A percentile compares a stretch with the other conserved stretches of the same genome.
Evolutionary conservation across 2,888 invertebrate species (phyloP).

Genomic region (Cistogaster globosa): DNA sequence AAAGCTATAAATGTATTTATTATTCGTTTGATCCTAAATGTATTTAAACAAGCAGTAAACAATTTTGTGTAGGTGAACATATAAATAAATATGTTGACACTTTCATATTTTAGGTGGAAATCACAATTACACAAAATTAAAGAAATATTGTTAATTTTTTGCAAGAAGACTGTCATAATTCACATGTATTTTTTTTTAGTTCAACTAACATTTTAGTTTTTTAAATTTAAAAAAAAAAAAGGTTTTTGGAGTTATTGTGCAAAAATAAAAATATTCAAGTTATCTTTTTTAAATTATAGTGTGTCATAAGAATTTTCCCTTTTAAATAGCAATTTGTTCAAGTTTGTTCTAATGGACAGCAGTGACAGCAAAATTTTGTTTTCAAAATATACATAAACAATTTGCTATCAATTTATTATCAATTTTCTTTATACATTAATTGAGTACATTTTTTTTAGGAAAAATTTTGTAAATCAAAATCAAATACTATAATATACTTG

Average conservation of each 20-base stretch:
- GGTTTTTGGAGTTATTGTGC: neutral
- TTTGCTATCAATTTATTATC: neutral
- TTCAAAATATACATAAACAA: slow-evolving; percentile 4
- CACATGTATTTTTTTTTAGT: neutral
- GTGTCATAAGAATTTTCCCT: no score
- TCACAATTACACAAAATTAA: slow-evolving; percentile 12
- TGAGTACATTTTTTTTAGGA: neutral
- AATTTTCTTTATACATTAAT: neutral
- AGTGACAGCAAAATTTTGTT: neutral
- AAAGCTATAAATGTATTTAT: slow-evolving; percentile 40
- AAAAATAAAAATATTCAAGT: no score
- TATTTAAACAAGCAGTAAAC: neutral
- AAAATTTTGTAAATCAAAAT: slow-evolving; percentile 50
- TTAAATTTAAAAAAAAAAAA: neutral
- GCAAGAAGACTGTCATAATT: slow-evolving; percentile 24
- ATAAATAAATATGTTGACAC: neutral
- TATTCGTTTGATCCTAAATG: slow-evolving; percentile 1
- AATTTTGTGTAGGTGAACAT: neutral
- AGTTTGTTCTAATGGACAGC: neutral
- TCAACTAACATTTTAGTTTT: neutral
- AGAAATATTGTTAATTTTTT: slow-evolving; percentile 6
- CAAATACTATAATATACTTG: slow-evolving; percentile 23
- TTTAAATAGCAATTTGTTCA: no score
- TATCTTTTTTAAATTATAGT: no score
- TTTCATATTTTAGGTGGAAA: slow-evolving; percentile 11